Percentiles rank a stretch among this genome's conserved stretches.
These are phyloP conservation scores for Emydoidea blandingii DNA, from an alignment of 2,797 vertebrate genomes.

Conservation along the genomic window DNA sequence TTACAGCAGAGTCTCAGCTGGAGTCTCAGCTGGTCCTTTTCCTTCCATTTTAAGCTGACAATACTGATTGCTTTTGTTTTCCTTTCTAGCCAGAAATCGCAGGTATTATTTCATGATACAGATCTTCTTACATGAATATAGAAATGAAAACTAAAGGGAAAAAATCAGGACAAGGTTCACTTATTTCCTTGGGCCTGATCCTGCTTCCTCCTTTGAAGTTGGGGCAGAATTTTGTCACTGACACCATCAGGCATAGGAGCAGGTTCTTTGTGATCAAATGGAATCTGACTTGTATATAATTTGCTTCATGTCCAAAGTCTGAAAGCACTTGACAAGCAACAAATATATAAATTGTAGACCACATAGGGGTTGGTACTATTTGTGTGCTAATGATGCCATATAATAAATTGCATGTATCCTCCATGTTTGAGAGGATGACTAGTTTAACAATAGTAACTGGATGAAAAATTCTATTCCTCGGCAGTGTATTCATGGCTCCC, in stretches of 20 bases:
- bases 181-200: not conserved
- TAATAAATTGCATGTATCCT: not conserved
- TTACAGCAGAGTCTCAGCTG: accelerated
- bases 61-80: not conserved
- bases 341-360: not conserved
- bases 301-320: not conserved
- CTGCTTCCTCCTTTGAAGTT: conserved; percentile 1
- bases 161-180: not conserved
- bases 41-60: accelerated
- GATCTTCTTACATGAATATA: conserved; percentile 3
- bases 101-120: conserved; percentile 9
- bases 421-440: not conserved
- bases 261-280: not conserved
- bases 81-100: not conserved
- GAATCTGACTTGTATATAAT: not conserved
- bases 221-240: not conserved
- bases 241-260: not conserved
- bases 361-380: not conserved
- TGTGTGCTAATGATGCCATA: not conserved
- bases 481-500: accelerated
- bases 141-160: not conserved
- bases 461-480: not conserved
- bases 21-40: accelerated
- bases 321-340: not conserved
- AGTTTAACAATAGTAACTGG: not conserved